phyloP scores from a whole-genome alignment of 2,797 vertebrate genomes.

The Dipus sagitta region DNA sequence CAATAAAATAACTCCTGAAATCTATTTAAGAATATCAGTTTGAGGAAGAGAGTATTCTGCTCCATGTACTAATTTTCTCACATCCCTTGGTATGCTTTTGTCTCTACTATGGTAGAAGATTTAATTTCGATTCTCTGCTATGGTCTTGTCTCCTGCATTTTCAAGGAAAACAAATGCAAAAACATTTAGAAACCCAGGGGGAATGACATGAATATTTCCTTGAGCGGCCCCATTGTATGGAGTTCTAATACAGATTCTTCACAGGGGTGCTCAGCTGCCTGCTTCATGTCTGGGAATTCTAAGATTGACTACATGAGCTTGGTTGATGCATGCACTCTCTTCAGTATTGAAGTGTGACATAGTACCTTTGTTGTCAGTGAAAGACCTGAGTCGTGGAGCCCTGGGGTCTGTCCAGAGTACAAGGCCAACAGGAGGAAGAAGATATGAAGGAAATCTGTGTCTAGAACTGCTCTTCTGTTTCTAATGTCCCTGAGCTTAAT shows the following conservation, averaged over 20 bases:
- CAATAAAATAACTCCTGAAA: neutral
- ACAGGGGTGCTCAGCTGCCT: neutral
- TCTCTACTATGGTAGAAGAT: neutral
- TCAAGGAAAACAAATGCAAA: conserved; percentile 3
- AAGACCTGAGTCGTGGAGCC: neutral
- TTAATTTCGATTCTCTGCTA: neutral
- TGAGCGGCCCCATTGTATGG: neutral
- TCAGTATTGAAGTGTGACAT: neutral
- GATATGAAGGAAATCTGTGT: neutral
- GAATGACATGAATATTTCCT: neutral
- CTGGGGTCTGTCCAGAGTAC: neutral
- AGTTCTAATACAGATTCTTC: neutral
- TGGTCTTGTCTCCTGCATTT: neutral
- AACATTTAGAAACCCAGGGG: neutral
- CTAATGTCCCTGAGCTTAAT: neutral
- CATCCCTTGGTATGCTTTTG: neutral
- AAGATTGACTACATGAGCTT: neutral
- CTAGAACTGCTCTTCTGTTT: neutral
- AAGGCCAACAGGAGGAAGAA: no score
- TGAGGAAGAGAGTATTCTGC: neutral
- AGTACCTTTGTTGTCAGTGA: neutral
- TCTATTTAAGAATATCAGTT: neutral
- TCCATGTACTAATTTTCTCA: neutral
- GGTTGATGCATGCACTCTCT: neutral
- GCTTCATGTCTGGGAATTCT: neutral